These are phyloP conservation scores for Amia ocellicauda DNA, from an alignment of 2,113 vertebrate genomes.

Conservation along the genomic window DNA sequence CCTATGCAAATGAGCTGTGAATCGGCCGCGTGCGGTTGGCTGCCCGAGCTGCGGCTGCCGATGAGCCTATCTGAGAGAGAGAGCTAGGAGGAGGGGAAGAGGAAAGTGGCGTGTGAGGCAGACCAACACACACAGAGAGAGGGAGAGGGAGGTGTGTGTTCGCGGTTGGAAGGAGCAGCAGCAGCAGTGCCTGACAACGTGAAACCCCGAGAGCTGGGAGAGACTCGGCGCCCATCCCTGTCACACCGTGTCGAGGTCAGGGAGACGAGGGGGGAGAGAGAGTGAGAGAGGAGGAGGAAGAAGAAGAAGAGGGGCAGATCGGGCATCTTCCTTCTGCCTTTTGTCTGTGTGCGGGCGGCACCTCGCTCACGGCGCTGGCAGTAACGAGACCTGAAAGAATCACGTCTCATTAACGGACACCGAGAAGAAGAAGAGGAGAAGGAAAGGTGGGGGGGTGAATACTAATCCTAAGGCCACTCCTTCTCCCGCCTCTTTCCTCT, in stretches of 20 bases:
- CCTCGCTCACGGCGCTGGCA: too few relatives aligned
- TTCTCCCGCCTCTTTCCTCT: conserved; percentile 15
- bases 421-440: too few relatives aligned
- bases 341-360: not conserved
- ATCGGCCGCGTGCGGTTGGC: conserved; percentile 47
- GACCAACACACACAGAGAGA: conserved; percentile 12
- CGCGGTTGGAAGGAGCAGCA: conserved; percentile 10
- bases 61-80: conserved; percentile 28
- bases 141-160: conserved; percentile 27
- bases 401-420: too few relatives aligned
- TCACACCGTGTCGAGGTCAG: not conserved
- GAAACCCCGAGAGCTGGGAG: conserved; percentile 37
- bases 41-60: not conserved
- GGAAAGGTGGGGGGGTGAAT: too few relatives aligned
- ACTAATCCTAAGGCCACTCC: not conserved
- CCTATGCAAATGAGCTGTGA: conserved; percentile 34
- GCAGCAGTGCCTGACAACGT: conserved; percentile 41
- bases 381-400: too few relatives aligned
- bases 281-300: not conserved
- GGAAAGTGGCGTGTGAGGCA: conserved; percentile 29
- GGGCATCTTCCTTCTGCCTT: not conserved
- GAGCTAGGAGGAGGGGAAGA: conserved; percentile 34
- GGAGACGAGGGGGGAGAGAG: not conserved
- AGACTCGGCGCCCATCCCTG: conserved; percentile 4
- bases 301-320: not conserved